Percentiles rank a stretch among this genome's conserved stretches.
Conservation (phyloP, 1,140 invertebrate genomes). For the Ditylenchus dipsaci region DNA sequence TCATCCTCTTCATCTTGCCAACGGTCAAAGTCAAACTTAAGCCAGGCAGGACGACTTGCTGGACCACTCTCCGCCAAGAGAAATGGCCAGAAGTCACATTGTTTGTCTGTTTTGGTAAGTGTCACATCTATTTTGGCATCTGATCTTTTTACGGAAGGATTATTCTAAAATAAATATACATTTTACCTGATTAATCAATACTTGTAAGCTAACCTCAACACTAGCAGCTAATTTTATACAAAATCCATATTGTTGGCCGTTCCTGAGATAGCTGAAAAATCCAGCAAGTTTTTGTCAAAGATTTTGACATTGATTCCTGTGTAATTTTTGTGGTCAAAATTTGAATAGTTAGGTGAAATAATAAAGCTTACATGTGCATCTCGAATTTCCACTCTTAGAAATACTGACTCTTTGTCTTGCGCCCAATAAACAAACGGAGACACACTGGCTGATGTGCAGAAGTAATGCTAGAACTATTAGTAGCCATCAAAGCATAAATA, state of each 20-base stretch:
- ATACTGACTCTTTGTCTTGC: not conserved
- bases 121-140: constrained; percentile 8
- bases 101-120: not conserved
- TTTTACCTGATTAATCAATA: too few species aligned
- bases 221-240: not conserved
- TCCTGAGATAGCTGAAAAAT: not conserved
- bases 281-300: not conserved
- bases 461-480: too few species aligned
- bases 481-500: too few species aligned
- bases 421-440: not conserved
- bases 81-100: constrained; percentile 2
- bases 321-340: not conserved
- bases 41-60: constrained; percentile 5
- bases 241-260: not conserved
- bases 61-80: not conserved
- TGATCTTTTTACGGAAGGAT: not conserved
- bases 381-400: not conserved
- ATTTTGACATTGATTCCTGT: not conserved
- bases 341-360: too few species aligned
- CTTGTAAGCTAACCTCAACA: not conserved
- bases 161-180: constrained; percentile 11
- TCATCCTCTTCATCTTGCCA: constrained; percentile 20
- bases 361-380: not conserved
- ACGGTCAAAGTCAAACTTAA: constrained; percentile 26
- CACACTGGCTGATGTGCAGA: not conserved